phyloP scores from a whole-genome alignment of 2,113 vertebrate genomes.

The Salminus brasiliensis region DNA sequence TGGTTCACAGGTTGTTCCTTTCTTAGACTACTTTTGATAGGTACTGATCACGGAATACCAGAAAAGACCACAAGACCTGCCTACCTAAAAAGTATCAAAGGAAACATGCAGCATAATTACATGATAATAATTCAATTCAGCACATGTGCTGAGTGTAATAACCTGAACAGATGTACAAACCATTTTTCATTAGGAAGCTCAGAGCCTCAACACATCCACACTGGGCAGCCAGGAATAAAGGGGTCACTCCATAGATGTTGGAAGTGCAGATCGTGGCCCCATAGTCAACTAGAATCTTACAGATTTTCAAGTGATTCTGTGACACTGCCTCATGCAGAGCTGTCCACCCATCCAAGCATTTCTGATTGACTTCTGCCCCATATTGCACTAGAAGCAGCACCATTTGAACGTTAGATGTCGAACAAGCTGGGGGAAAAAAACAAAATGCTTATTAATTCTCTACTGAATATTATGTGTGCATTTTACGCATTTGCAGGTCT shows the following conservation, averaged over 20 bases:
- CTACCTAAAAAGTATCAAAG: too few relatives aligned
- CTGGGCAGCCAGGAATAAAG: conserved; percentile 86
- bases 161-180: conserved; percentile 31
- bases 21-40: too few relatives aligned
- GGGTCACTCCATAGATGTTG: conserved; percentile 82
- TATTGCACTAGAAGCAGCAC: conserved; percentile 76
- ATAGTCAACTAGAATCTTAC: conserved; percentile 77
- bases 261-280: conserved; percentile 80
- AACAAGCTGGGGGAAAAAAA: conserved; percentile 2
- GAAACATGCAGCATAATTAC: too few relatives aligned
- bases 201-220: conserved; percentile 79
- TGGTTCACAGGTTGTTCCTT: too few relatives aligned
- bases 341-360: conserved; percentile 80
- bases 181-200: conserved; percentile 73
- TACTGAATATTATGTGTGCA: conserved; percentile 18
- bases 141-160: not conserved
- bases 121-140: too few relatives aligned
- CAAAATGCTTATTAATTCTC: conserved; percentile 20
- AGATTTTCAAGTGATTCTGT: conserved; percentile 78
- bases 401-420: conserved; percentile 63
- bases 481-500: too few relatives aligned
- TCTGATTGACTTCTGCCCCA: conserved; percentile 81
- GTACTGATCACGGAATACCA: too few relatives aligned
- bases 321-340: conserved; percentile 85
- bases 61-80: too few relatives aligned